These are phyloP conservation scores for Drosophila nebulosa DNA, from an alignment of 1,140 invertebrate species.

Conservation along the genomic window DNA sequence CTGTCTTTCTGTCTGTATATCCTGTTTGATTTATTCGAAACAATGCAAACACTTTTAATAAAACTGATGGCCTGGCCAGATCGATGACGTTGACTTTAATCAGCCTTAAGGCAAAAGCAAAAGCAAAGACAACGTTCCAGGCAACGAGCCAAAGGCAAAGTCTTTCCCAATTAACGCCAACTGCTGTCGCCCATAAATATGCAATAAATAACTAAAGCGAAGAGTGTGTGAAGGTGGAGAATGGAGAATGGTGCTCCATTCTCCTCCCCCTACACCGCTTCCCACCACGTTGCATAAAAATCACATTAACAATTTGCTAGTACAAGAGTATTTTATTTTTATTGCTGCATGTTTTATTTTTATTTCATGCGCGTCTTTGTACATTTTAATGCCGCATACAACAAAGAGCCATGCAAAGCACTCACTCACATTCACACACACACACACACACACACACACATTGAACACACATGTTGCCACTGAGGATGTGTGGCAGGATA, in stretches of 20 bases:
- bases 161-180: slow-evolving; percentile 65
- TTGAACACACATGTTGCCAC: slow-evolving; percentile 67
- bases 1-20: slow-evolving; percentile 1
- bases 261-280: no score
- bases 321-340: slow-evolving; percentile 79
- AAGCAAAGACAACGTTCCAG: slow-evolving; percentile 12
- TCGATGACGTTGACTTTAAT: slow-evolving; percentile 58
- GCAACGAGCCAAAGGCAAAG: slow-evolving; percentile 8
- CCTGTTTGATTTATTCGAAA: slow-evolving; percentile 54
- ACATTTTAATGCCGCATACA: slow-evolving; percentile 46
- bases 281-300: slow-evolving; percentile 66
- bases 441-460: slow-evolving; percentile 21
- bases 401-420: slow-evolving; percentile 38
- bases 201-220: slow-evolving; percentile 46
- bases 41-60: slow-evolving; percentile 67
- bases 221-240: slow-evolving; percentile 2
- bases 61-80: slow-evolving; percentile 50
- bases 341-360: slow-evolving; percentile 78
- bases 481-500: slow-evolving; percentile 10
- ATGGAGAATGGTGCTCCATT: neutral
- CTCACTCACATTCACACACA: slow-evolving; percentile 3
- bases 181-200: slow-evolving; percentile 60
- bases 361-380: slow-evolving; percentile 73
- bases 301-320: slow-evolving; percentile 78
- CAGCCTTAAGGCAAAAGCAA: neutral